Evolutionary conservation across 2,797 vertebrate genomes (phyloP), one percentile per base, ranked within the genome.

Genomic region (Serranus cabrilla): DNA sequence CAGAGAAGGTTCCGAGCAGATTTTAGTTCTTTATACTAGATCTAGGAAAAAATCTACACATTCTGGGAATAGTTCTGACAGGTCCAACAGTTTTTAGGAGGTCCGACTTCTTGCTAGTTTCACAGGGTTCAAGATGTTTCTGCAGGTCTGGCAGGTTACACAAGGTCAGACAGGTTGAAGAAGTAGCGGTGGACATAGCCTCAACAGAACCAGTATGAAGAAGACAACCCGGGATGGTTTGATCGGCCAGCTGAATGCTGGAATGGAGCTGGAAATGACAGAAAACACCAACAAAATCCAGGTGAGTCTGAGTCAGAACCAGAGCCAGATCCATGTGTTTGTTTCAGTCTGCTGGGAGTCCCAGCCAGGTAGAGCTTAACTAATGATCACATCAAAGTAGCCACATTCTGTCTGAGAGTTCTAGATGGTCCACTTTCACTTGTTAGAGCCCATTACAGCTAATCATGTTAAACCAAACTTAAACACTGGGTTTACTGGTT

Each of bases 191-290:
- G 31, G 34, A 66, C 27, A 0, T 6, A 66, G 34, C 13, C 5
- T 42, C 2, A n/a, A 37, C 11, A 45, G 11, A 16, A 39, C n/a
- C 20, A 88, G 69, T 60, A 92, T 91, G 90, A 84, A 82, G 58
- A 83, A 43, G 57, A 18, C 40, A 2, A 66, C 46, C 21, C 10
- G 3, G 18, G 55, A 6, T 0, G 46, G 72, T 46, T 27, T 23
- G 13, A 34, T 57, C 11, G 81, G 83, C 3, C 31, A 51, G 10
- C 68, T 78, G 2, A 86, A 88, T 60, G 52, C 67, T 37, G 89
- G 73, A 37, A 56, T 93, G 45, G 88, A 93, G 63, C 66, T 94
- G 69, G 83, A 93, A 75, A 70, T 85, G 78, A 89, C 66, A 1
- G 76, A 69, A 37, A 65, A 46, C 20, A 31, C 37, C 23, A 57